phyloP scores from a whole-genome alignment of 1,140 invertebrate genomes.

The Platyura marginata region DNA sequence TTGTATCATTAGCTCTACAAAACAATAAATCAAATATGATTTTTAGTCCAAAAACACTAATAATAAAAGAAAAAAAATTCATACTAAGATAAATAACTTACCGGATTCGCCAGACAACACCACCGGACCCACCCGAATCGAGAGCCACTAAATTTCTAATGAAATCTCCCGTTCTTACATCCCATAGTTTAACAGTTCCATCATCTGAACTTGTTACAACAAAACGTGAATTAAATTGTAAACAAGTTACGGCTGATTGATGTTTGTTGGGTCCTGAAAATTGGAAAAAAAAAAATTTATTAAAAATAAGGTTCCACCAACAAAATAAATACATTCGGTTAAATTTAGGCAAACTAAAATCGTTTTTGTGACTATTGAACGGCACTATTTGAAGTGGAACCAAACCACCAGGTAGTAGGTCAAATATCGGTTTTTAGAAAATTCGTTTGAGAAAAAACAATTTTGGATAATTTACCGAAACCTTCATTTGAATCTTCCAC shows the following conservation, averaged over 20 bases:
- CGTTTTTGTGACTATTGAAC: too few relatives aligned
- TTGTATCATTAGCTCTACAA: conserved; percentile 70
- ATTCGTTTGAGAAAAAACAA: too few relatives aligned
- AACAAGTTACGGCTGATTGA: conserved; percentile 92
- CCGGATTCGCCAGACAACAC: conserved; percentile 95
- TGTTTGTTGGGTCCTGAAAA: conserved; percentile 79
- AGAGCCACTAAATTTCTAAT: conserved; percentile 88
- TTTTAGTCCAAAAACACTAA: background rate
- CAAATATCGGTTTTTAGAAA: too few relatives aligned
- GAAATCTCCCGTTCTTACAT: conserved; percentile 87
- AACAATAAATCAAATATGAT: background rate
- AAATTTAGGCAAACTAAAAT: too few relatives aligned
- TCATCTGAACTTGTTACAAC: conserved; percentile 99
- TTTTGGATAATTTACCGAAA: too few relatives aligned
- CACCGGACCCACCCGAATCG: conserved; percentile 89
- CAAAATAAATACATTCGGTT: too few relatives aligned
- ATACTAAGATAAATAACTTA: conserved; percentile 5
- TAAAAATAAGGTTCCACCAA: too few relatives aligned
- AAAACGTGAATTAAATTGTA: conserved; percentile 95
- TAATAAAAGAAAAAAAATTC: background rate
- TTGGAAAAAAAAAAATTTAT: conserved; percentile 4
- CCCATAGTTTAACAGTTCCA: conserved; percentile 98
- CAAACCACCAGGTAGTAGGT: too few relatives aligned
- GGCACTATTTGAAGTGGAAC: too few relatives aligned
- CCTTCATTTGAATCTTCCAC: too few relatives aligned